Base-by-base conservation (phyloP, 2,888 invertebrate species). In the Phyllotreta striolata region DNA sequence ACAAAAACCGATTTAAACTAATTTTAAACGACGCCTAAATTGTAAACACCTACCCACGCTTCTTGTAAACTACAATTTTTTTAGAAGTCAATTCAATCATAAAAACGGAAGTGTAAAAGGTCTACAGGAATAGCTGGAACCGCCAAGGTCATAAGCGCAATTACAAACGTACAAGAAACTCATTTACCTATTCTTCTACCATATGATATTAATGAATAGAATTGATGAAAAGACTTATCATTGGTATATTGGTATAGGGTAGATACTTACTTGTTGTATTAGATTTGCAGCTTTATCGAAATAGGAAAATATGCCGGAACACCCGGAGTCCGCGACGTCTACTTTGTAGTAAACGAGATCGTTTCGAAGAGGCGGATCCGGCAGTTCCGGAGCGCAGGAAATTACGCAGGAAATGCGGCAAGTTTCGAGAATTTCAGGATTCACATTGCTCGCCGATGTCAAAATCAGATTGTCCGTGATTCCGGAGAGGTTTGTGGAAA, bases 351-450 rank as follows among this genome's bases (percentile, higher is more conserved):
- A 89, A 49, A 84, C 83, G 35, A 73, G 69, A 2, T 77, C 74
- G 72, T 86, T 85, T 4, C 88, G 86, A 0, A 86, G 76, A 0
- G 86, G 87, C 3, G 85, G 84, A 59, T 89, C 88, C 0, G 94
- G 93, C 49, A 95, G 84, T 77, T 95, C 95, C 0, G 91, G 88
- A 0, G 95, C 93, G 13, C 89, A 91, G 77, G 92, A 94, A 58
- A 95, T 88, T 41, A 95, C 88, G 73, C 91, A 89, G 1, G 90
- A 89, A 55, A 95, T 89, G 49, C 87, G 87, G 38, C 90, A 82
- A 1, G 85, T 85, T 68, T 87, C 86, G 39, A 95, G 83, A 52
- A 88, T 86, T 2, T 88, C 87, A 1, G 89, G 88, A 54, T 89
- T 85, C 13, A 90, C 84, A 0, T 90, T 90, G 55, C 90, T 89